Conservation (phyloP, 2,113 vertebrate species). For the Hippocampus barbouri region DNA sequence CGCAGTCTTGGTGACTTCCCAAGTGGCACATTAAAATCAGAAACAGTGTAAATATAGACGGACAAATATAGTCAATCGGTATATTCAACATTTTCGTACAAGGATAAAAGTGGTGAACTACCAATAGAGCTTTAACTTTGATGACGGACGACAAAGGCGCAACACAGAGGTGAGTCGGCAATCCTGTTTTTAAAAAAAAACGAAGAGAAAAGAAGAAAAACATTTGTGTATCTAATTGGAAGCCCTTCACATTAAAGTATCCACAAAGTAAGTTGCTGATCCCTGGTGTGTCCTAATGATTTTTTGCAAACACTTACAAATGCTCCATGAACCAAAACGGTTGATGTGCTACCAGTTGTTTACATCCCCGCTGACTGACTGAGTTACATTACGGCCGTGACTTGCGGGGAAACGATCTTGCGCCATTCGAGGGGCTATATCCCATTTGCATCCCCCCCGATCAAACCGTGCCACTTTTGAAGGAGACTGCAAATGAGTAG, state of each 20-base stretch:
- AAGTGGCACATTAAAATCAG: neutral
- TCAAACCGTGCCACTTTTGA: conserved; percentile 53
- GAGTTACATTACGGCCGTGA: conserved; percentile 39
- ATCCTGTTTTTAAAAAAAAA: too few species aligned
- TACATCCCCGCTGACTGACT: conserved; percentile 1
- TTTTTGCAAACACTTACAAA: too few species aligned
- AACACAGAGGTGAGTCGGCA: too few species aligned
- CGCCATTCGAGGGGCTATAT: conserved; percentile 39
- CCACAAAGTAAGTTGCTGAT: too few species aligned
- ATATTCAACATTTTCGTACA: too few species aligned
- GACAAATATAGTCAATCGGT: neutral
- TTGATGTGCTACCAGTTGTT: neutral
- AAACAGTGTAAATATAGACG: neutral
- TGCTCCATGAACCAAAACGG: neutral
- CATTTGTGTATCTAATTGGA: too few species aligned
- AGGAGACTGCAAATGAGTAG: conserved; percentile 58
- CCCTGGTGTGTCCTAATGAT: too few species aligned
- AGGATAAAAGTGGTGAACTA: too few species aligned
- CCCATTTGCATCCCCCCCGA: conserved; percentile 33
- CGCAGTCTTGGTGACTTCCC: neutral
- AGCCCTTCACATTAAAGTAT: too few species aligned
- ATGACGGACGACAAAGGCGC: too few species aligned
- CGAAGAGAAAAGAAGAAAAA: too few species aligned
- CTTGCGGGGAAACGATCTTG: conserved; percentile 39
- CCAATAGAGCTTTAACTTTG: too few species aligned